A percentile compares a stretch with the other conserved stretches of the same genome.
phyloP scores from a whole-genome alignment of 2,797 vertebrate genomes.

The Cossypha caffra region DNA sequence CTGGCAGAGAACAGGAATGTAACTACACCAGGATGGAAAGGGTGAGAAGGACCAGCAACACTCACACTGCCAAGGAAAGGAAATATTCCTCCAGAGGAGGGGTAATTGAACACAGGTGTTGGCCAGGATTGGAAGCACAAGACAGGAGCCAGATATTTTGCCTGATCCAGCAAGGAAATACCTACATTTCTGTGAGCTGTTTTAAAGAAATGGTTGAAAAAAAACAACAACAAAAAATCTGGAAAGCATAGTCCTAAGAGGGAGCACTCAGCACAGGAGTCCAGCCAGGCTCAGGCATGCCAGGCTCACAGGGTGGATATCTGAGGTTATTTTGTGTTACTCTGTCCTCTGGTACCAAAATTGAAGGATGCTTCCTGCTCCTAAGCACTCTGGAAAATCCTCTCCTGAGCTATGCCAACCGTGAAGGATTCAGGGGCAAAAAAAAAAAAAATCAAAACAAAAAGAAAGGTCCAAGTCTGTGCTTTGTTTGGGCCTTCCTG shows the following conservation, averaged over 20 bases:
- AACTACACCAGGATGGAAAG: not conserved
- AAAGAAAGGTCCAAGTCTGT: not conserved
- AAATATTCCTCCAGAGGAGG: not conserved
- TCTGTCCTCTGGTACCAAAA: not conserved
- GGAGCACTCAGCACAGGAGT: not conserved
- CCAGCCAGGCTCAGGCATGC: not conserved
- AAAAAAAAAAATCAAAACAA: not conserved
- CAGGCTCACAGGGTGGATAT: not conserved
- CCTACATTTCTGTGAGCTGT: not conserved
- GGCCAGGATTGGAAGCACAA: not conserved
- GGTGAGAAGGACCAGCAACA: not conserved
- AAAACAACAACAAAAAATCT: not conserved
- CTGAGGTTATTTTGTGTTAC: not conserved
- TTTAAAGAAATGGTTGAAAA: not conserved
- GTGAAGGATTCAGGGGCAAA: not conserved
- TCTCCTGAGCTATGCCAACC: not conserved
- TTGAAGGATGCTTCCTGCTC: not conserved
- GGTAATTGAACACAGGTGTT: conserved; percentile 21
- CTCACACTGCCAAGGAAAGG: not conserved
- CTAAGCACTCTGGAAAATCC: not conserved
- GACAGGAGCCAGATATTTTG: not conserved
- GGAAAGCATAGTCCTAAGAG: not conserved
- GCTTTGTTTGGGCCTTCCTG: not conserved
- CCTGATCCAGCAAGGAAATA: conserved; percentile 39
- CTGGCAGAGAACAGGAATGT: not conserved